These are phyloP conservation scores for Chamaea fasciata DNA, from an alignment of 2,113 vertebrate genomes.

Conservation along the genomic window DNA sequence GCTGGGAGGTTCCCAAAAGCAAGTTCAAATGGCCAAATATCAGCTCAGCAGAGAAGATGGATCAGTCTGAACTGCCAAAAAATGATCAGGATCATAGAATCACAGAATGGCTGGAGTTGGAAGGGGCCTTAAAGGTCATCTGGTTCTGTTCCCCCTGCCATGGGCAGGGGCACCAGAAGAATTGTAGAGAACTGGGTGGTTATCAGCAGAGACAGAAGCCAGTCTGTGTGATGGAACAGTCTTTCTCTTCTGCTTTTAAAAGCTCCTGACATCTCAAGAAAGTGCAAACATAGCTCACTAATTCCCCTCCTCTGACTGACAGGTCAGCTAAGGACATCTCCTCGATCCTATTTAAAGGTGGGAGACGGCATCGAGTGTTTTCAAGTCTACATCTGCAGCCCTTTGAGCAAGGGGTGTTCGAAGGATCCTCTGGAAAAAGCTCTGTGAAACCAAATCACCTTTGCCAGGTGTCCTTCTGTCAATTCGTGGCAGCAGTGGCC, in stretches of 20 bases:
- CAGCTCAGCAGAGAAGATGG: neutral
- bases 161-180: neutral
- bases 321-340: slow-evolving; percentile 34
- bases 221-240: neutral
- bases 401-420: neutral
- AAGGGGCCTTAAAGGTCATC: neutral
- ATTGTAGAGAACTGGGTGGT: neutral
- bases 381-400: neutral
- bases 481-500: neutral
- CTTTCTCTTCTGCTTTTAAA: neutral
- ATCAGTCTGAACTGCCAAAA: neutral
- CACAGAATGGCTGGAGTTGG: neutral
- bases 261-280: neutral
- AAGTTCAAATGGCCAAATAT: neutral
- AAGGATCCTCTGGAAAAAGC: neutral
- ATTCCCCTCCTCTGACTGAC: neutral
- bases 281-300: neutral
- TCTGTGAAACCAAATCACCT: neutral
- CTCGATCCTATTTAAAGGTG: neutral
- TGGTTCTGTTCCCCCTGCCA: neutral
- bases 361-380: neutral
- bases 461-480: neutral
- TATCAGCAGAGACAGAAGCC: neutral
- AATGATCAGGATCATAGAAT: neutral
- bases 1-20: neutral